Conservation (phyloP, 2,888 invertebrate species). For the Thera britannica region DNA sequence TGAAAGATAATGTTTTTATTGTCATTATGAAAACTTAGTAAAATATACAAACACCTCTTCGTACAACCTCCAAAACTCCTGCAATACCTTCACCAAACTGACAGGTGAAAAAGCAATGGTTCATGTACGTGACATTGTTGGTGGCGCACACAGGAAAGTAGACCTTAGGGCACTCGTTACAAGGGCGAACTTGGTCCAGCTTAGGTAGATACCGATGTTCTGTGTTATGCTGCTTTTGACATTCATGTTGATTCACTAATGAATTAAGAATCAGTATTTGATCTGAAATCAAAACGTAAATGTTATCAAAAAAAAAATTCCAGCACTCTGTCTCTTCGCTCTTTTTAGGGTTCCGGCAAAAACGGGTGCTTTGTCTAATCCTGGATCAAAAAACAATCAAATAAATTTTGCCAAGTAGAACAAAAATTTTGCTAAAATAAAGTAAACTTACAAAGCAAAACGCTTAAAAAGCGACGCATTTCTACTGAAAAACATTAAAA, state of each 20-base stretch:
- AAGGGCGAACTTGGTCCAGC: slow-evolving; percentile 16
- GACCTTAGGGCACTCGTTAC: slow-evolving; percentile 44
- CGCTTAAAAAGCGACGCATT: neutral
- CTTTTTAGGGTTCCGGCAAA: too few species aligned
- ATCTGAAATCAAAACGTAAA: neutral
- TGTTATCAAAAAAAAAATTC: too few species aligned
- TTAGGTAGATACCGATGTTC: neutral
- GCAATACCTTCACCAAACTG: neutral
- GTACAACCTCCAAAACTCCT: neutral
- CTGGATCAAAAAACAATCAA: too few species aligned
- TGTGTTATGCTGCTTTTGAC: neutral
- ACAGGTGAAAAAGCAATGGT: slow-evolving; percentile 43
- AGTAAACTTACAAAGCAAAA: slow-evolving; percentile 4
- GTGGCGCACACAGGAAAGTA: slow-evolving; percentile 47
- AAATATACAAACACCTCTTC: slow-evolving; percentile 41
- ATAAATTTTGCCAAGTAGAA: too few species aligned
- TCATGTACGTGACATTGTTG: slow-evolving; percentile 45
- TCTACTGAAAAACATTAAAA: neutral
- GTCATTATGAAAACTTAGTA: neutral
- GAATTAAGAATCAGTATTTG: neutral
- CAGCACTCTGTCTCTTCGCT: too few species aligned
- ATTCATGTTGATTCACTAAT: neutral
- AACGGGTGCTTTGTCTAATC: too few species aligned
- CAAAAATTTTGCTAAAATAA: too few species aligned
- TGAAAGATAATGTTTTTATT: too few species aligned